Conservation (phyloP, 1,140 invertebrate genomes). For the Magallana gigas region DNA sequence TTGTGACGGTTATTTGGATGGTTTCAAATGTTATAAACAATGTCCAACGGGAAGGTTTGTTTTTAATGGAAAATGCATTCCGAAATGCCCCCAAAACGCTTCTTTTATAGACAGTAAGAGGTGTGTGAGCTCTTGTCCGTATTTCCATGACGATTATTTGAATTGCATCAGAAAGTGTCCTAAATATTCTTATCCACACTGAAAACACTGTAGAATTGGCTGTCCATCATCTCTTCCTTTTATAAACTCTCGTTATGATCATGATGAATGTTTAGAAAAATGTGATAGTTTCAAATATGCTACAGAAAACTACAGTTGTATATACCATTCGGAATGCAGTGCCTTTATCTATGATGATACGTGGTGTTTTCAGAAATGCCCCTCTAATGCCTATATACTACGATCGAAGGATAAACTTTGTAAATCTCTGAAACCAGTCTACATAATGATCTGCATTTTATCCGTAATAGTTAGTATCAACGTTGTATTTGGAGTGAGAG, state of each 20-base stretch:
- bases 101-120: not conserved
- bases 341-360: not conserved
- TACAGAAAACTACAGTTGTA: not conserved
- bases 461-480: not conserved
- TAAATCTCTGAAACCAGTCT: not conserved
- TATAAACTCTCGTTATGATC: not conserved
- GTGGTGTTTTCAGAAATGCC: not conserved
- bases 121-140: not conserved
- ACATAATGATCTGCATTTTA: not conserved
- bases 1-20: not conserved
- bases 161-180: not conserved
- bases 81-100: not conserved
- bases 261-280: not conserved
- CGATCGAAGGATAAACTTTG: not conserved
- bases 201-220: not conserved
- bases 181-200: not conserved
- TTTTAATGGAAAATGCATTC: not conserved
- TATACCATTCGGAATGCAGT: not conserved
- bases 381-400: not conserved
- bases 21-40: not conserved
- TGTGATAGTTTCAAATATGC: not conserved
- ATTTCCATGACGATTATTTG: not conserved
- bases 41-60: not conserved
- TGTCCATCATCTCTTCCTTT: not conserved
- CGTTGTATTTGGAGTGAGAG: not conserved